phyloP scores from a whole-genome alignment of 2,113 vertebrate species.

The Notechis scutatus region DNA sequence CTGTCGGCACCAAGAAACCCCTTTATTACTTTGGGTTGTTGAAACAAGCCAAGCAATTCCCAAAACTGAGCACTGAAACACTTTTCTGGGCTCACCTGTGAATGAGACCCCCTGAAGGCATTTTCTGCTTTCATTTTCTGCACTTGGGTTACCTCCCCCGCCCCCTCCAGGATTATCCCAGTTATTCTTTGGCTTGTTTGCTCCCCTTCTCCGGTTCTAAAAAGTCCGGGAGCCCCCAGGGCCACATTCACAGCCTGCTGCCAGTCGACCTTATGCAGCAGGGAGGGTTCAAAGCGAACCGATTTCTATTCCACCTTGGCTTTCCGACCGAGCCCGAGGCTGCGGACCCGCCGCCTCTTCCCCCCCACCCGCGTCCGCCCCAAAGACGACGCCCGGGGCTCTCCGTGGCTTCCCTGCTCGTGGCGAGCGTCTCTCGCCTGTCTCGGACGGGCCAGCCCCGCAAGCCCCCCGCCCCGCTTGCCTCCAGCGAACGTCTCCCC shows the following conservation, averaged over 20 bases:
- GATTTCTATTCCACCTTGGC: not conserved
- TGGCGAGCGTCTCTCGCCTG: too few species aligned
- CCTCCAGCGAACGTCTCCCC: not conserved
- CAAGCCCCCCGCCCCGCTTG: not conserved
- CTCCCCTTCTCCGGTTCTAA: not conserved
- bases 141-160: not conserved
- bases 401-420: too few species aligned
- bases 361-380: not conserved
- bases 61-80: not conserved
- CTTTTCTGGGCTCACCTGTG: not conserved
- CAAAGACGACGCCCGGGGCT: not conserved
- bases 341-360: not conserved
- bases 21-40: not conserved
- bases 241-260: not conserved
- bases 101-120: not conserved
- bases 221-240: not conserved
- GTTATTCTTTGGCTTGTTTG: not conserved
- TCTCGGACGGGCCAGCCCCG: not conserved
- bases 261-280: not conserved
- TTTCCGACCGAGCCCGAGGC: not conserved
- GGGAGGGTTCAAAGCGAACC: not conserved
- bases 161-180: not conserved
- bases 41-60: not conserved
- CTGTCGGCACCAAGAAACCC: not conserved
- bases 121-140: not conserved